A percentile compares a stretch with the other conserved stretches of the same genome.
These are phyloP conservation scores for Drosophila koepferae DNA, from an alignment of 2,888 invertebrate genomes.

Conservation along the genomic window DNA sequence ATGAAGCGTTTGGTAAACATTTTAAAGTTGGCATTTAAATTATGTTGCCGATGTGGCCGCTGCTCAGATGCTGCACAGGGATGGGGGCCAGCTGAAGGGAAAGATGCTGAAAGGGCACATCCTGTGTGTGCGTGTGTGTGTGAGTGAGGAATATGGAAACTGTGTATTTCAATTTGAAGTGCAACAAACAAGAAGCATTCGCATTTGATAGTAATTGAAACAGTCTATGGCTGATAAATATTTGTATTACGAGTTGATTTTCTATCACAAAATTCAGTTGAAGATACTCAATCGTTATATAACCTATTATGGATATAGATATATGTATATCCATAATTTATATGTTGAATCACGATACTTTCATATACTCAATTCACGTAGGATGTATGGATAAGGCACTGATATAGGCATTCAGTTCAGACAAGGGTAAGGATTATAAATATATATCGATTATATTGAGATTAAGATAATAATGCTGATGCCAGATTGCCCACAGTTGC, in stretches of 20 bases:
- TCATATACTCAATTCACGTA: too few species aligned
- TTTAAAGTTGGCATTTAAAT: conserved; percentile 78
- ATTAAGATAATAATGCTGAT: too few species aligned
- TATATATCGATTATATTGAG: too few species aligned
- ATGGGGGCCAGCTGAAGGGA: not conserved
- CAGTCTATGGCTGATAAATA: not conserved
- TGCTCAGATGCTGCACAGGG: conserved; percentile 18
- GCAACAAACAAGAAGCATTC: conserved; percentile 6
- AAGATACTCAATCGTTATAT: not conserved
- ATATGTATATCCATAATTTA: too few species aligned
- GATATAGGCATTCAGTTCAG: too few species aligned
- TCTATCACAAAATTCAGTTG: not conserved
- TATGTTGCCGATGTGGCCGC: conserved; percentile 52
- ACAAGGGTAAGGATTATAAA: too few species aligned
- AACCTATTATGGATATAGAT: too few species aligned
- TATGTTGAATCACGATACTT: too few species aligned
- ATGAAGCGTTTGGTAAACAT: conserved; percentile 78
- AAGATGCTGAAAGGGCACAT: conserved; percentile 6
- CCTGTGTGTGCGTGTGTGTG: too few species aligned
- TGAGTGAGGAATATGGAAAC: conserved; percentile 9
- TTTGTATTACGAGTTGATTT: not conserved
- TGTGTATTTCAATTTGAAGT: conserved; percentile 33
- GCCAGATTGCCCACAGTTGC: not conserved
- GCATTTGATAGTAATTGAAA: not conserved
- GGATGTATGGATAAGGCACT: too few species aligned